Base-by-base conservation (phyloP, 2,797 vertebrate genomes). In the Sebastes jordani region DNA sequence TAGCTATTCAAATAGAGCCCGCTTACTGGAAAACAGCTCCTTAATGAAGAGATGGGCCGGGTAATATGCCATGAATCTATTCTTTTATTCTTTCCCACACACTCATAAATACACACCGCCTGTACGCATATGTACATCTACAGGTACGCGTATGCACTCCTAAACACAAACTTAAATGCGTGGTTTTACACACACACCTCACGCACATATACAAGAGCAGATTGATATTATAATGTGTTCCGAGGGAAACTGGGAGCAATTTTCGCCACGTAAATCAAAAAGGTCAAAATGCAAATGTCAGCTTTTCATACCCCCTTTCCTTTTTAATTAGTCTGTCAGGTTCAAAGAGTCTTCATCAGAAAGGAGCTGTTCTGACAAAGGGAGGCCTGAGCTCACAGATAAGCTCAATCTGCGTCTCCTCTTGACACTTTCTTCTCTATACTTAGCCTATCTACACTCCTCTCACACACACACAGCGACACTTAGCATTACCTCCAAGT, bases 241-340 rank as follows among this genome's bases (percentile, higher is more conserved):
- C 79, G 85, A 42, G 82, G 87, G 85, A 90, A 89, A 92, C 69
- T 38, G 70, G 76, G 54, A 84, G 77, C 93, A 85, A 84, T 89
- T 86, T 91, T 84, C 84, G 72, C 90, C 87, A 82, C 58, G 64
- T 81, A 90, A 94, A 91, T 92, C 87, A 88, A 91, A 94, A 95
- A 95, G 96, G 95, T 96, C 94, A 95, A 91, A 95, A 95, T 94
- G 95, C 93, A 95, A 96, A 96, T 95, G 87, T 88, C 80, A 93
- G 87, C 90, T 78, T 87, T 90, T 91, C 90, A 82, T 88, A 7
- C 90, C 80, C 85, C 61, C 81, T 87, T 13, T 87, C 60, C 73
- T 87, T 90, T 95, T 93, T 94, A 95, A 96, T 96, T 93, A 95
- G 94, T 94, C 92, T 90, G 94, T 95, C 95, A 94, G 91, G 92